Evolutionary conservation across 2,113 vertebrate species (phyloP), one percentile per base, ranked within the genome.

Genomic region (Serilophus lunatus): DNA sequence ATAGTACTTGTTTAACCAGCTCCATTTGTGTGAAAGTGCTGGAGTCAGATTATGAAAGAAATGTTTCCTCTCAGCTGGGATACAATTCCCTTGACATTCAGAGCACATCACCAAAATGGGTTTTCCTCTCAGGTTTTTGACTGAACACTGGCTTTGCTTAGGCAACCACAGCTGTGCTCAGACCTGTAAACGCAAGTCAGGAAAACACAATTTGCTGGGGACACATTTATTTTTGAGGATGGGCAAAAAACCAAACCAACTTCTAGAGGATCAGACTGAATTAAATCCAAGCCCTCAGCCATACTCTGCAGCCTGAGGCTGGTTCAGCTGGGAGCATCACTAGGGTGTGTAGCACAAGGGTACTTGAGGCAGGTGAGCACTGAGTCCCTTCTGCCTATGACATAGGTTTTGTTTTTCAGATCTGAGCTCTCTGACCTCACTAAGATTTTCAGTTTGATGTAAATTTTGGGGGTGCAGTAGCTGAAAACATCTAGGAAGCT

Each of bases 271-370:
- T 35, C 8, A 44, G 59, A 65, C 3, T 3, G 33, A 49, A 54
- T 44, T 28, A 71, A 87, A 82, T 6, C 7, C 10, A 53, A 68
- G 13, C 10, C 12, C 36, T 68, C 28, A 50, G 51, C 23, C 1
- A 2, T 60, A n/a, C 7, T 35, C 35, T 4, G 2, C 19, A 76
- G 33, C n/a, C 36, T 57, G 68, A 66, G 47, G 36, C n/a, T 78
- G 29, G 17, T 59, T 66, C 47, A 71, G 20, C 28, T 69, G 14
- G 13, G 28, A 65, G 13, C 54, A 57, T 65, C 63, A 33, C n/a
- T n/a, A 20, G 18, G 3, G 19, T 17, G 18, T 23, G 12, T 2
- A 64, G 29, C 0, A 1, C 7, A 29, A 2, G 0, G n/a, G 29
- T 3, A 36, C 23, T 13, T 45, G 36, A 88, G 84, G 6, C 11